Percentiles rank a stretch among this genome's conserved stretches.
Conservation (phyloP, 2,113 vertebrate genomes). For the Bambusicola thoracicus region DNA sequence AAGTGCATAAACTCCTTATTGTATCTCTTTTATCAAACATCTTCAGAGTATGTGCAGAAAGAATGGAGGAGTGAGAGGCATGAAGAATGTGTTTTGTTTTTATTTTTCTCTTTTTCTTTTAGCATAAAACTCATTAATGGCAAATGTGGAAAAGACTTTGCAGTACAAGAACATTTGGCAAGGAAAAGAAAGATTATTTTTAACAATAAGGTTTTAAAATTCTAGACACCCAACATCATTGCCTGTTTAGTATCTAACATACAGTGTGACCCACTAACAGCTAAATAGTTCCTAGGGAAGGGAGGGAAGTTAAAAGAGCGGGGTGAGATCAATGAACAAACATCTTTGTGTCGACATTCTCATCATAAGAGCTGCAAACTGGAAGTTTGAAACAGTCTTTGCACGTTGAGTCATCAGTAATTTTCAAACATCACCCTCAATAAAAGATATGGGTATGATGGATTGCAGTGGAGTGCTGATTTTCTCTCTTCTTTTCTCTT, state of each 20-base stretch:
- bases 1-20: neutral
- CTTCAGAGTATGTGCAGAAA: neutral
- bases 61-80: neutral
- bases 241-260: neutral
- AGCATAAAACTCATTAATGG: neutral
- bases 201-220: neutral
- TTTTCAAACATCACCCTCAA: conserved; percentile 7
- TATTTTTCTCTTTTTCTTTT: neutral
- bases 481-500: conserved; percentile 9
- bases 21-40: neutral
- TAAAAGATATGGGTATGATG: conserved; percentile 7
- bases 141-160: neutral
- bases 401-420: conserved; percentile 5
- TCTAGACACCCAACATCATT: neutral
- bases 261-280: neutral
- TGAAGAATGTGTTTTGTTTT: neutral
- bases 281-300: neutral
- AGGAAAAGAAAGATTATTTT: neutral
- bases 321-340: conserved; percentile 1
- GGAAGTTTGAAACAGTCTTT: neutral
- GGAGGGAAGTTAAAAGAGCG: neutral
- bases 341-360: neutral
- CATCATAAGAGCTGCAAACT: neutral
- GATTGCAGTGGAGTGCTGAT: neutral
- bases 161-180: accelerated